phyloP scores from a whole-genome alignment of 2,113 vertebrate genomes.

The Platanista minor region DNA sequence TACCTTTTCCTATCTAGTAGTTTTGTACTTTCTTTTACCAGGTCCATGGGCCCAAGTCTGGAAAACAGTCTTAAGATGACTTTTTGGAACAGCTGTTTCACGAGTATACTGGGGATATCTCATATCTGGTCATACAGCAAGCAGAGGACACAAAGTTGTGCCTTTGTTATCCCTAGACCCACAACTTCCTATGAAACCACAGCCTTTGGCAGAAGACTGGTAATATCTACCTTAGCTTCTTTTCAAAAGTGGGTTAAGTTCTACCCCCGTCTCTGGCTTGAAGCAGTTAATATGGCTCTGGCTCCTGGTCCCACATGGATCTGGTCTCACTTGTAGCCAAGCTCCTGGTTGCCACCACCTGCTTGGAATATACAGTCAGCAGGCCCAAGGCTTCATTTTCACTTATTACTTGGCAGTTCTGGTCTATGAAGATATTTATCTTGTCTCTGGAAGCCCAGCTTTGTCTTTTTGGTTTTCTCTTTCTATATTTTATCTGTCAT shows the following conservation, averaged over 20 bases:
- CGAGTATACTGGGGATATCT: neutral
- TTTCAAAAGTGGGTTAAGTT: conserved; percentile 1
- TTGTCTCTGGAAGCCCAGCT: conserved; percentile 13
- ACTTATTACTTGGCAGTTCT: neutral
- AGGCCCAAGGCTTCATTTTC: neutral
- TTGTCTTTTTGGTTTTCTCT: conserved; percentile 18
- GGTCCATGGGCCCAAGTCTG: neutral
- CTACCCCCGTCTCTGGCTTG: neutral
- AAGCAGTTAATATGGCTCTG: neutral
- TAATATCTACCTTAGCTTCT: conserved; percentile 24
- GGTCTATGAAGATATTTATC: neutral
- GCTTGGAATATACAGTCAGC: neutral
- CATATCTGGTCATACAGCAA: neutral
- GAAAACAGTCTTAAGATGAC: neutral
- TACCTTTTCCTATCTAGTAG: neutral
- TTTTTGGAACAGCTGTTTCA: neutral
- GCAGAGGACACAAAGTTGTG: neutral
- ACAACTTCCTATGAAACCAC: neutral
- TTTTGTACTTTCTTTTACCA: neutral
- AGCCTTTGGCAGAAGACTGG: neutral
- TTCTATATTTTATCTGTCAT: conserved; percentile 27
- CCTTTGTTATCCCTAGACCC: neutral
- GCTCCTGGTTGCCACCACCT: neutral
- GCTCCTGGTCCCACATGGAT: neutral
- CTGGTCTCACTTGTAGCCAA: neutral